Conservation (phyloP, 2,797 vertebrate genomes). For the Microtus californicus region DNA sequence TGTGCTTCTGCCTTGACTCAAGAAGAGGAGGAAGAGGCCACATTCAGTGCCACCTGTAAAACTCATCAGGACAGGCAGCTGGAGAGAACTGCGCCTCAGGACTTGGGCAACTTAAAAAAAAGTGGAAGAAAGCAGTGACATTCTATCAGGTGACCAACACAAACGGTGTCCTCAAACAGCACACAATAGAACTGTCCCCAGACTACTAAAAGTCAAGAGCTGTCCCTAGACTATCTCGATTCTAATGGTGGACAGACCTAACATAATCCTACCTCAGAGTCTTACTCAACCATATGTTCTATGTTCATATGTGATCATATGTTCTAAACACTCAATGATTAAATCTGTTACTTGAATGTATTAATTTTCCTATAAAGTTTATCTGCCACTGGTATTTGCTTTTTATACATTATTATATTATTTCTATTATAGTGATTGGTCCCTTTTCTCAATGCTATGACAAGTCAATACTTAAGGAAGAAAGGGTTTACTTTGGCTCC, state of each 20-base stretch:
- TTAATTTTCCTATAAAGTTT: background rate
- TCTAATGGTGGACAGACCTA: background rate
- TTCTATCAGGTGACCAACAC: background rate
- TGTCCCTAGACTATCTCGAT: background rate
- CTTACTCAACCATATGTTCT: background rate
- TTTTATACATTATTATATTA: background rate
- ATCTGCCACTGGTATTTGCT: background rate
- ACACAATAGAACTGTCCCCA: background rate
- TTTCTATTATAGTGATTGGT: background rate
- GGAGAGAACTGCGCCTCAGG: background rate
- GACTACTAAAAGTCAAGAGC: background rate
- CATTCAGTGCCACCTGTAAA: background rate
- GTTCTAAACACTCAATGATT: background rate
- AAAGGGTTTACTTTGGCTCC: background rate
- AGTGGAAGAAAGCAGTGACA: background rate
- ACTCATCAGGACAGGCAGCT: background rate
- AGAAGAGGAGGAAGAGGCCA: background rate
- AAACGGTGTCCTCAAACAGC: background rate
- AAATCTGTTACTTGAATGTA: background rate
- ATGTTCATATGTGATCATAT: background rate
- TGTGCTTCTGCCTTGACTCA: background rate
- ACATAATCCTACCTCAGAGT: rapidly evolving
- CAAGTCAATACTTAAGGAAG: background rate
- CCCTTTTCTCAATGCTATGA: background rate
- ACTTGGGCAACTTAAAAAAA: background rate